Evolutionary conservation across 2,888 invertebrate species (phyloP), one percentile per base, ranked within the genome.

Genomic region (Limenitis camilla): DNA sequence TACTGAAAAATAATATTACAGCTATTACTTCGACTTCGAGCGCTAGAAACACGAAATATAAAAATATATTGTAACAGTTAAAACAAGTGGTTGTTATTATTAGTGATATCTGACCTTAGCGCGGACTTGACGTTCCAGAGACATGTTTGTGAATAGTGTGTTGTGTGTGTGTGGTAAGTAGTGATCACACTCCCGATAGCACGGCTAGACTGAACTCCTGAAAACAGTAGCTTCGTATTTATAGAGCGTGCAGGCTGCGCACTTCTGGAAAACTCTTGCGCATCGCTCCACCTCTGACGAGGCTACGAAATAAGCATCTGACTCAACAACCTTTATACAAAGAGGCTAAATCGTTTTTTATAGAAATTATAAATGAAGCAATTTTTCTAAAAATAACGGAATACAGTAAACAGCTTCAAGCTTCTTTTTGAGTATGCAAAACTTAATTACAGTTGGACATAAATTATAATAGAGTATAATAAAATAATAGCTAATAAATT

Each of bases 41-140:
- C n/a, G n/a, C n/a, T n/a, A n/a, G n/a, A n/a, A n/a, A n/a, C n/a
- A n/a, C n/a, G n/a, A n/a, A n/a, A n/a, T n/a, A n/a, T n/a, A n/a
- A n/a, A n/a, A n/a, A n/a, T n/a, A n/a, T n/a, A n/a, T n/a, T n/a
- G n/a, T n/a, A n/a, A n/a, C n/a, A n/a, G n/a, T n/a, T n/a, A n/a
- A n/a, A n/a, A n/a, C n/a, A n/a, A n/a, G n/a, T n/a, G n/a, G 28
- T 53, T 54, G 46, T 58, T 60, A 62, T 61, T 53, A 72, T 61
- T 55, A 55, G 49, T 54, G 46, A 36, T 60, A 38, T 59, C 89
- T 89, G 83, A 96, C 95, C 94, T 96, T 96, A 80, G 92, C 92
- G 81, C 93, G 93, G 88, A 96, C 94, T 91, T 94, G 94, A 88
- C 96, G 93, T 92, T 96, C 95, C 86, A 96, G 91, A 92, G 96